A percentile compares a stretch with the other conserved stretches of the same genome.
Evolutionary conservation across 2,888 invertebrate genomes (phyloP).

Genomic region (Scaeva pyrastri): DNA sequence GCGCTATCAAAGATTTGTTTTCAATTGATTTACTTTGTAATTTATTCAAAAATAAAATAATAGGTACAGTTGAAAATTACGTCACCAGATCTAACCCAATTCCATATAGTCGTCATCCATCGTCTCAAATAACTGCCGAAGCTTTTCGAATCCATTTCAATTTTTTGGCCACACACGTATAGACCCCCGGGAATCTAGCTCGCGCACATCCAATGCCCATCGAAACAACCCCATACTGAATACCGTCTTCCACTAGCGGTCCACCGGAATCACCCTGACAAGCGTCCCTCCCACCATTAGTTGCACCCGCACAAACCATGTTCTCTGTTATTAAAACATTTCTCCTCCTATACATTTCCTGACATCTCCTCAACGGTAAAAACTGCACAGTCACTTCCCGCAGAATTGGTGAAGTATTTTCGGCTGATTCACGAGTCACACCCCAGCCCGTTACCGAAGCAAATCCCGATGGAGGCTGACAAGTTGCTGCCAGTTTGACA

Average conservation of each 20-base stretch:
- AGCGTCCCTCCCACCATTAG: conserved; percentile 85
- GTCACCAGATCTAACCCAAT: no score
- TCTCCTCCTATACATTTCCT: neutral
- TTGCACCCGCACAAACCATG: conserved; percentile 7
- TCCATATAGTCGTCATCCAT: no score
- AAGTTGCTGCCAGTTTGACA: conserved; percentile 5
- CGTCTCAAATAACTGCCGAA: neutral
- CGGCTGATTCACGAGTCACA: neutral
- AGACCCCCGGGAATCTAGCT: conserved; percentile 10
- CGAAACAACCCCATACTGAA: conserved; percentile 83
- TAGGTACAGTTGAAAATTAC: no score
- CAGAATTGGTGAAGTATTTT: neutral
- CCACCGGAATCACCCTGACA: conserved; percentile 84
- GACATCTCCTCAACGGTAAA: neutral
- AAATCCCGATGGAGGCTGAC: neutral
- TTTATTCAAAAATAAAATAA: no score
- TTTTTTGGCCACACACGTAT: conserved; percentile 15
- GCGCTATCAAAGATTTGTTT: no score
- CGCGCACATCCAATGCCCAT: conserved; percentile 81
- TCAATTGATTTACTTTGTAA: no score
- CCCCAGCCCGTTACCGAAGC: neutral
- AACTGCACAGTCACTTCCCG: neutral
- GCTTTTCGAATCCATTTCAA: neutral
- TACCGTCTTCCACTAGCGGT: conserved; percentile 80
- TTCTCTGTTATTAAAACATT: neutral